Percentiles rank a stretch among this genome's conserved stretches.
phyloP scores from a whole-genome alignment of 2,797 vertebrate genomes.

The Pelodytes ibericus region DNA sequence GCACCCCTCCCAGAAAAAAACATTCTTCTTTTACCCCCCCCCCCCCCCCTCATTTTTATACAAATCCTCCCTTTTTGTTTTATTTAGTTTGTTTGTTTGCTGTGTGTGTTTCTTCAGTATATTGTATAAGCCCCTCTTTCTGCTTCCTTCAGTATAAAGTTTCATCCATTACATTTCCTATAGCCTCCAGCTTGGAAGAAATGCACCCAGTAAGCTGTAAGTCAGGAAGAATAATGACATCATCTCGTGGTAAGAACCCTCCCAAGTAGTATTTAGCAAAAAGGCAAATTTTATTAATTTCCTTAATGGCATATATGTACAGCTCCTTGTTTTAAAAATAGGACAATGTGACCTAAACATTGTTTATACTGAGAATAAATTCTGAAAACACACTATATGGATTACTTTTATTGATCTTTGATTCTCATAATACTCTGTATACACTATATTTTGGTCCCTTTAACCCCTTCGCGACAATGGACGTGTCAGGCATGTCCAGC shows the following conservation, averaged over 20 bases:
- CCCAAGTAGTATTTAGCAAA: constrained; percentile 57
- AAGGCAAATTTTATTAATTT: constrained; percentile 66
- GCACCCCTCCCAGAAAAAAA: constrained; percentile 65
- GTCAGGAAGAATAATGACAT: constrained; percentile 69
- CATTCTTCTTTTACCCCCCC: too few relatives aligned
- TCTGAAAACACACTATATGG: too few relatives aligned
- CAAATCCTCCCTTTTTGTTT: constrained; percentile 49
- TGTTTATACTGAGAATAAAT: too few relatives aligned
- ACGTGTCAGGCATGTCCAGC: too few relatives aligned
- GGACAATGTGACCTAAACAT: too few relatives aligned
- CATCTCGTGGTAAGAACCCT: constrained; percentile 63
- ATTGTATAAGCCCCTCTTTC: constrained; percentile 7
- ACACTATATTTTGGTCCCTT: too few relatives aligned
- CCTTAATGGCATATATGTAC: constrained; percentile 54
- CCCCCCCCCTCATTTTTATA: constrained; percentile 24
- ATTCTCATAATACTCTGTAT: too few relatives aligned
- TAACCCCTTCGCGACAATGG: too few relatives aligned
- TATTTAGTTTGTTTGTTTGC: constrained; percentile 7
- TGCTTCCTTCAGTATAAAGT: constrained; percentile 2
- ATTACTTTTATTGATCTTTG: too few relatives aligned
- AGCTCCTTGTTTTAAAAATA: too few relatives aligned
- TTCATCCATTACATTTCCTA: constrained; percentile 11
- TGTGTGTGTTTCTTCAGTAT: too few relatives aligned
- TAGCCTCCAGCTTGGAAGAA: constrained; percentile 45
- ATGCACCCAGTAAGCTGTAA: constrained; percentile 64